Conservation (phyloP, 2,113 vertebrate species). For the Gymnocephalus cernua region DNA sequence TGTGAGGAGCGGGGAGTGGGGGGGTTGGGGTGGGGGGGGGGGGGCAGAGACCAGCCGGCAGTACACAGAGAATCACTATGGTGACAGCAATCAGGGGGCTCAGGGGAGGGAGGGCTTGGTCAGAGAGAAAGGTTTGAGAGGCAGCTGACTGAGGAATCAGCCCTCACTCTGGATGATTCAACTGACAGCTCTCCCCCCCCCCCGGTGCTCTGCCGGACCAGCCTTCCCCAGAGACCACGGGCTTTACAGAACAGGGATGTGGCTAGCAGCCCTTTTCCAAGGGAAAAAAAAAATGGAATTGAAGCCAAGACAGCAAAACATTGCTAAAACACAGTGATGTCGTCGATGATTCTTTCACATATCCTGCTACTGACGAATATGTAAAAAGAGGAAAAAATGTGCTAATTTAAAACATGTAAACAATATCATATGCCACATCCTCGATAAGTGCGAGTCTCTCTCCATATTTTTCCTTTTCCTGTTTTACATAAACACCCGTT, state of each 20-base stretch:
- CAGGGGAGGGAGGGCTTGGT: conserved; percentile 78
- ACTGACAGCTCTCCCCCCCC: conserved; percentile 81
- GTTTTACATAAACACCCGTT: conserved; percentile 49
- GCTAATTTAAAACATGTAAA: conserved; percentile 63
- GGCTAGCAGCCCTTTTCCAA: conserved; percentile 58
- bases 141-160: conserved; percentile 86
- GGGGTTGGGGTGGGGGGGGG: background rate
- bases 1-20: conserved; percentile 14
- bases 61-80: conserved; percentile 87
- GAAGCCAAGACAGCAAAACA: conserved; percentile 34
- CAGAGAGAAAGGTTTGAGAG: conserved; percentile 83
- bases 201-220: conserved; percentile 62
- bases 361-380: conserved; percentile 26
- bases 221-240: conserved; percentile 61
- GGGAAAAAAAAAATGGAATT: conserved; percentile 18
- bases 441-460: conserved; percentile 17
- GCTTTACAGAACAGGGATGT: conserved; percentile 69
- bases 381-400: conserved; percentile 34
- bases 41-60: conserved; percentile 50
- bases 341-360: conserved; percentile 34
- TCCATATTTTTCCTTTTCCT: conserved; percentile 30
- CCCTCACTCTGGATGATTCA: conserved; percentile 81
- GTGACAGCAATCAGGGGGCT: conserved; percentile 86
- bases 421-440: conserved; percentile 19
- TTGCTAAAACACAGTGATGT: conserved; percentile 23